Conservation (phyloP, 1,140 invertebrate species). For the Ceratosolen fusciceps region DNA sequence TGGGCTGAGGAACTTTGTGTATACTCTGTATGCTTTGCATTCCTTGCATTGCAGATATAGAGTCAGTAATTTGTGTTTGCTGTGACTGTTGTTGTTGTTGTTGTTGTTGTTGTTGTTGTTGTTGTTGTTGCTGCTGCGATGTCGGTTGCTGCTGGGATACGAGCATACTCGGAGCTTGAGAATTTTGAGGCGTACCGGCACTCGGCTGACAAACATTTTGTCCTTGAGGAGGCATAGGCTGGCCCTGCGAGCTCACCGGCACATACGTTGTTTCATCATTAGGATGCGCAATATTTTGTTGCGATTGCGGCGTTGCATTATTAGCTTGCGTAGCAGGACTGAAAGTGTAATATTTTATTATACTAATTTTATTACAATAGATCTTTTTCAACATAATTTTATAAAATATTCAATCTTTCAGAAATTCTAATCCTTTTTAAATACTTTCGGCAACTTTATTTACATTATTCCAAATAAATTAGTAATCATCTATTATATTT, state of each 20-base stretch:
- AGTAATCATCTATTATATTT: too few relatives aligned
- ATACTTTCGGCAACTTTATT: too few relatives aligned
- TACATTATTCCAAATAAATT: too few relatives aligned
- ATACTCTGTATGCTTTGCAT: slow-evolving; percentile 67
- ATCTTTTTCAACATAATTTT: too few relatives aligned
- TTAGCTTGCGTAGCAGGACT: slow-evolving; percentile 57
- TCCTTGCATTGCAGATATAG: slow-evolving; percentile 60
- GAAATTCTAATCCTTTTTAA: too few relatives aligned
- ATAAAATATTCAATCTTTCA: too few relatives aligned
- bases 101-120: slow-evolving; percentile 52
- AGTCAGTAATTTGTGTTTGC: slow-evolving; percentile 61
- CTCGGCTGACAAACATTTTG: slow-evolving; percentile 51
- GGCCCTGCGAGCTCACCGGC: slow-evolving; percentile 38
- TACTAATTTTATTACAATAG: too few relatives aligned
- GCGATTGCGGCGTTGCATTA: slow-evolving; percentile 66
- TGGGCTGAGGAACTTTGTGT: slow-evolving; percentile 67
- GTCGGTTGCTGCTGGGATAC: slow-evolving; percentile 45
- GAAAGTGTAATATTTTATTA: neutral
- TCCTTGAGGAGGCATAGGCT: slow-evolving; percentile 29
- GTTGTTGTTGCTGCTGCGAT: slow-evolving; percentile 38
- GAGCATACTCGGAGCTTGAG: slow-evolving; percentile 41
- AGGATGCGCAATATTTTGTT: slow-evolving; percentile 41
- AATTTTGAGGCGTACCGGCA: slow-evolving; percentile 31
- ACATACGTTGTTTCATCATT: slow-evolving; percentile 35
- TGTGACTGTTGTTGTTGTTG: slow-evolving; percentile 53